Conservation (phyloP, 2,797 vertebrate genomes). For the Pseudocheirus occidentalis region DNA sequence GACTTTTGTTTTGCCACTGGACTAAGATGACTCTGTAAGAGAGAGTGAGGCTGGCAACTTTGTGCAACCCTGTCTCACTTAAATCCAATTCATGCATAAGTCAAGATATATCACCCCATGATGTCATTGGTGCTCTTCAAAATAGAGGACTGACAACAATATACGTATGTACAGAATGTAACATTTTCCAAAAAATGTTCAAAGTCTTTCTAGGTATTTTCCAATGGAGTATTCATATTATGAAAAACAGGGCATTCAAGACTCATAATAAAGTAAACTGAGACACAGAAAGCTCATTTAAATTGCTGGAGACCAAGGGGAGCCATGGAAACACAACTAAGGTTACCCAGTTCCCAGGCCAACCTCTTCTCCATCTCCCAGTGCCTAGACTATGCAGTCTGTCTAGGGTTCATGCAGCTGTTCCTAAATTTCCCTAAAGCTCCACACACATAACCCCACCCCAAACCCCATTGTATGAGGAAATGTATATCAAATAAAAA, state of each 20-base stretch:
- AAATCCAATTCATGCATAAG: background rate
- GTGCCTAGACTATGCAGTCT: conserved; percentile 15
- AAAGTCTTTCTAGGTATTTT: background rate
- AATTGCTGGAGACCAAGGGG: conserved; percentile 59
- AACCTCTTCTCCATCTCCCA: background rate
- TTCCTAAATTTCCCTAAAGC: conserved; percentile 35
- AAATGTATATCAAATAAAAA: conserved; percentile 57
- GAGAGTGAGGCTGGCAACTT: background rate
- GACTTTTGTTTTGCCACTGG: background rate
- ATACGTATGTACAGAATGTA: background rate
- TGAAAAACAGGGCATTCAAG: conserved; percentile 42
- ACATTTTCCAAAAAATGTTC: background rate
- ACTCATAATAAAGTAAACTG: conserved; percentile 35
- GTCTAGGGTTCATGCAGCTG: conserved; percentile 13
- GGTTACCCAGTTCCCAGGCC: conserved; percentile 2
- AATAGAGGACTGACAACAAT: background rate
- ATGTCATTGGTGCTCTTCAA: background rate
- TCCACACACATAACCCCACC: background rate
- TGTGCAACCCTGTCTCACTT: background rate
- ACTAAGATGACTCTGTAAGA: background rate
- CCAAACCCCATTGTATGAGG: conserved; percentile 6
- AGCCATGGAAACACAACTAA: conserved; percentile 42
- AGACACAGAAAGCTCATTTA: conserved; percentile 33
- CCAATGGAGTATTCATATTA: conserved; percentile 14
- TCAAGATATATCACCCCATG: background rate